Conservation (phyloP, 2,888 invertebrate species). For the Cremastinae sp. region DNA sequence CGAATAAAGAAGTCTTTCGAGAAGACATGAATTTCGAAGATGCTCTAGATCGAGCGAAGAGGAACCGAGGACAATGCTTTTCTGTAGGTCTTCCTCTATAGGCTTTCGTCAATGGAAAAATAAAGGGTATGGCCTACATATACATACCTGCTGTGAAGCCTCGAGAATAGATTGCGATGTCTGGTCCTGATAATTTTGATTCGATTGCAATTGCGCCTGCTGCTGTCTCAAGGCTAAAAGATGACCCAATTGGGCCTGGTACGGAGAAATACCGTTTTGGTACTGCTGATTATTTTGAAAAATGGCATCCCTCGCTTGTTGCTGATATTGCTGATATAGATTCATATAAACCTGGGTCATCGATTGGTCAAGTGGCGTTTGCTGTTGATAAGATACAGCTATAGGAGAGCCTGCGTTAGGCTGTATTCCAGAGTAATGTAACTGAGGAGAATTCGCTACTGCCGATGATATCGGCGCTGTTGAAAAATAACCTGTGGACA, state of each 20-base stretch:
- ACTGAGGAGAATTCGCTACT: constrained; percentile 50
- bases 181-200: constrained; percentile 53
- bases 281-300: constrained; percentile 56
- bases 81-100: not conserved
- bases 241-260: constrained; percentile 69
- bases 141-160: constrained; percentile 58
- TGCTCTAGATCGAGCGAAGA: constrained; percentile 1
- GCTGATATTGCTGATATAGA: constrained; percentile 65
- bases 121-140: constrained; percentile 3
- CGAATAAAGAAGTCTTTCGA: constrained; percentile 5
- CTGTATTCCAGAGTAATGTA: constrained; percentile 13
- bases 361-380: constrained; percentile 65
- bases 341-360: constrained; percentile 68
- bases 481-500: constrained; percentile 53
- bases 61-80: not conserved
- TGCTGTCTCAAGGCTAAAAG: constrained; percentile 68
- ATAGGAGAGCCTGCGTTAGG: constrained; percentile 20
- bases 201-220: constrained; percentile 59
- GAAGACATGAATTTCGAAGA: not conserved
- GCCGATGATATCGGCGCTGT: constrained; percentile 46
- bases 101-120: constrained; percentile 18
- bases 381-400: constrained; percentile 56
- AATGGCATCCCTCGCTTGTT: constrained; percentile 51
- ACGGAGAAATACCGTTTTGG: constrained; percentile 46
- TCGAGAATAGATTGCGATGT: constrained; percentile 45